Conservation (phyloP, 2,113 vertebrate genomes). For the Hyla sarda region DNA sequence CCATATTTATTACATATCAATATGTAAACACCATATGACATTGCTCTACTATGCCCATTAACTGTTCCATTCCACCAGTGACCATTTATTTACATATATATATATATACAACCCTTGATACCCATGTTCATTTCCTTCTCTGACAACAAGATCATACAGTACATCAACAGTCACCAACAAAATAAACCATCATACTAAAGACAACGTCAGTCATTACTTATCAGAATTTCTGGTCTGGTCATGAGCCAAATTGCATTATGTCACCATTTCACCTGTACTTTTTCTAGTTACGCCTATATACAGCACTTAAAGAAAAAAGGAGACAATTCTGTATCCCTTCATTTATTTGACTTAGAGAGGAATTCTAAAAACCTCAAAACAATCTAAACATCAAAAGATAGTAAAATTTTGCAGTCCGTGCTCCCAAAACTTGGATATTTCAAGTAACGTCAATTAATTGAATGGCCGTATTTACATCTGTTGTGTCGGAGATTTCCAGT, state of each 20-base stretch:
- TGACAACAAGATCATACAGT: not conserved
- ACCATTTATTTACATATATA: not conserved
- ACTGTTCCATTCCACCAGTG: not conserved
- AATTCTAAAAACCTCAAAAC: not conserved
- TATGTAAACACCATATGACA: constrained; percentile 41
- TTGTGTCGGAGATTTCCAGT: not conserved
- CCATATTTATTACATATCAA: constrained; percentile 57
- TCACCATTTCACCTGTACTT: not conserved
- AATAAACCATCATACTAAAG: not conserved
- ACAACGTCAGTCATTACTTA: not conserved
- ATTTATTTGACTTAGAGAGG: not conserved
- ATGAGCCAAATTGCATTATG: not conserved
- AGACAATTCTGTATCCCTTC: not conserved
- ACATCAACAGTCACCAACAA: not conserved
- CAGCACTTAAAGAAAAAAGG: not conserved
- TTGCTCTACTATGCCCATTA: constrained; percentile 29
- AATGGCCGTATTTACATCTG: not conserved
- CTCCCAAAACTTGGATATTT: too few species aligned
- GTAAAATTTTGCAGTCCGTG: too few species aligned
- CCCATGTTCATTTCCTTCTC: not conserved
- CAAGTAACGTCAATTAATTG: not conserved
- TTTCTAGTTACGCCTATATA: not conserved
- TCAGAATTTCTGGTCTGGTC: not conserved
- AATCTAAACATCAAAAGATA: too few species aligned
- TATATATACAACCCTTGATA: not conserved